phyloP scores from a whole-genome alignment of 2,888 invertebrate species.

The Hypomecis punctinalis region DNA sequence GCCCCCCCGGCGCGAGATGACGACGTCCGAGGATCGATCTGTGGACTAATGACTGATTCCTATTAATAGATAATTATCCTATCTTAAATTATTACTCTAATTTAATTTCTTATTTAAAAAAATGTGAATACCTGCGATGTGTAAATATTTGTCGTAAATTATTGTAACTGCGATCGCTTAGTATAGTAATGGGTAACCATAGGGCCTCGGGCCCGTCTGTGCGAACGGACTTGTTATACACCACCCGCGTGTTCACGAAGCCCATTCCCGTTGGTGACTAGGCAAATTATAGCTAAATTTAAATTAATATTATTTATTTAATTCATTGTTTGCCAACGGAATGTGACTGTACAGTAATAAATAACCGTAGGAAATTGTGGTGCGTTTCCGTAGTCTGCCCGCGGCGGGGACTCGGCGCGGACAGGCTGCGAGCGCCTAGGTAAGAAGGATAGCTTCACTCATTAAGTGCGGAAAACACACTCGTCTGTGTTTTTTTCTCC shows the following conservation, averaged over 20 bases:
- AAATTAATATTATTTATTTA: constrained; percentile 75
- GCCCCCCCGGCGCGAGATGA: constrained; percentile 50
- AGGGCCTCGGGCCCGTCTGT: constrained; percentile 71
- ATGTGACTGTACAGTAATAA: constrained; percentile 83
- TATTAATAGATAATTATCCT: constrained; percentile 78
- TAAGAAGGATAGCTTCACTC: constrained; percentile 62
- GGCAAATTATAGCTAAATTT: constrained; percentile 83
- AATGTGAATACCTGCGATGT: constrained; percentile 72
- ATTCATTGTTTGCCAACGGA: constrained; percentile 82
- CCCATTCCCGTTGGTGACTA: constrained; percentile 82
- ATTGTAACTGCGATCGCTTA: constrained; percentile 80
- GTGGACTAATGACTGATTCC: constrained; percentile 82
- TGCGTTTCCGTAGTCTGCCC: neutral
- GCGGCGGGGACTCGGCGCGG: neutral
- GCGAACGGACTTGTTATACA: constrained; percentile 80
- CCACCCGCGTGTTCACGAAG: constrained; percentile 85
- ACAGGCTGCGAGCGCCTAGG: constrained; percentile 1
- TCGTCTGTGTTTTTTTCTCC: too few relatives aligned
- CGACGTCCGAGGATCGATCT: constrained; percentile 65
- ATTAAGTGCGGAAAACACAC: too few relatives aligned
- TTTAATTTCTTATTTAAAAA: constrained; percentile 77
- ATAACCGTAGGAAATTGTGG: constrained; percentile 70
- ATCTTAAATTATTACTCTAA: constrained; percentile 79
- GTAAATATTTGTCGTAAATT: constrained; percentile 83
- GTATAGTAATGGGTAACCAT: constrained; percentile 68